Percentiles rank a stretch among this genome's conserved stretches.
Conservation (phyloP, 2,888 invertebrate genomes). For the Eristalis arbustorum region DNA sequence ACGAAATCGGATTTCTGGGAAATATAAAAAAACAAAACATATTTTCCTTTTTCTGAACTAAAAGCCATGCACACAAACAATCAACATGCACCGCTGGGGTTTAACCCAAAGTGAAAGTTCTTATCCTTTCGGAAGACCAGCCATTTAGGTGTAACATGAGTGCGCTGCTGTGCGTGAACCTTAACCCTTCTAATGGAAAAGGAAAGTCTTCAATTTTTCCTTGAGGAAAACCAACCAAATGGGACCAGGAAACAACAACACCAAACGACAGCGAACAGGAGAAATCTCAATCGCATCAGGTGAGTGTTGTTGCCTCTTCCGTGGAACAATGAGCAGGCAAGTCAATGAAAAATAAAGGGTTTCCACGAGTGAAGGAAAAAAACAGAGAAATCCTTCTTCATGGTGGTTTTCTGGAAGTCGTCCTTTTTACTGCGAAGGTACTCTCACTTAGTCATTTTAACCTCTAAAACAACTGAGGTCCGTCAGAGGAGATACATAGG, state of each 20-base stretch:
- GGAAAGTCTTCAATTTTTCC: constrained; percentile 56
- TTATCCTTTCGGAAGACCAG: constrained; percentile 31
- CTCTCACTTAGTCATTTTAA: constrained; percentile 51
- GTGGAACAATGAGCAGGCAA: constrained; percentile 39
- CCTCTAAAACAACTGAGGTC: constrained; percentile 65
- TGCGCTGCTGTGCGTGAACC: constrained; percentile 41
- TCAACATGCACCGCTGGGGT: constrained; percentile 62
- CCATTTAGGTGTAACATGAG: constrained; percentile 32
- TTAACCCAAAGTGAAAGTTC: constrained; percentile 68
- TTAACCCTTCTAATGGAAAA: constrained; percentile 67
- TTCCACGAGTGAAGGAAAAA: constrained; percentile 33
- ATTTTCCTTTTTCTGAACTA: not conserved
- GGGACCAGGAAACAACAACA: constrained; percentile 43
- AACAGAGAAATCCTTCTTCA: constrained; percentile 45
- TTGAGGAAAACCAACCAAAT: constrained; percentile 52
- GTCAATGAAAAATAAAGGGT: constrained; percentile 40
- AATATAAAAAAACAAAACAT: constrained; percentile 21
- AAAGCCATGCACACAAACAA: constrained; percentile 24
- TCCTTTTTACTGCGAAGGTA: constrained; percentile 46
- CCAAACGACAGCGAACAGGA: not conserved
- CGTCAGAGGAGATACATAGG: constrained; percentile 14
- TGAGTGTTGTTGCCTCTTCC: constrained; percentile 46
- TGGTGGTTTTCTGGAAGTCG: constrained; percentile 45
- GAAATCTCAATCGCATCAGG: constrained; percentile 62
- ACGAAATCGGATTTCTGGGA: constrained; percentile 16